Base-by-base conservation (phyloP, 2,888 invertebrate species). In the Dynastes grantii region DNA sequence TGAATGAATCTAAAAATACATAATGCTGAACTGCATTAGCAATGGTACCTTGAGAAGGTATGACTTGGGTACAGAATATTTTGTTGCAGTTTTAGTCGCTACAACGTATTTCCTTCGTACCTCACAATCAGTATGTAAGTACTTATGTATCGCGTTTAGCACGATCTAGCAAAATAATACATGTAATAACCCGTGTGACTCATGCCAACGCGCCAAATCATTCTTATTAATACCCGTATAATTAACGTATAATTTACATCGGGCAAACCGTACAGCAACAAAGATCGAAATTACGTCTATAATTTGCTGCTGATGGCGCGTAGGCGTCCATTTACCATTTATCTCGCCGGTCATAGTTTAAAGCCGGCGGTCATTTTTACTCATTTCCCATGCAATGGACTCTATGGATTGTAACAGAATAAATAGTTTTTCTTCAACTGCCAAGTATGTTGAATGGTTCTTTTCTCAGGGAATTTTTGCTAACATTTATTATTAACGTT, bases 161-260 rank as follows among this genome's bases (percentile, higher is more conserved):
- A 8, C 11, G 11, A 8, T 45, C 45, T 45, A 45, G 45, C 45
- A 45, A 11, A 45, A 45, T 45, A 45, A 45, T 11, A 11, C 9
- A 45, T 45, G 11, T 58, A 22, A 58, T 58, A 58, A 58, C 55
- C 22, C 55, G n/a, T 58, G 70, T 70, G 70, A 70, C 29, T 70
- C 70, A 58, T 58, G 2, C 55, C 55, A 58, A 58, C 22, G 49
- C 53, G 53, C 70, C 13, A 70, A 70, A 70, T 70, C 70, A 70
- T 70, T 53, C 51, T 70, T 70, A 70, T 70, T 70, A 70, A 70
- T 70, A 70, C 13, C 53, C 70, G 32, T 53, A 70, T 55, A 70
- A 70, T 70, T 70, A 70, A 53, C 53, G 70, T 53, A 58, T 58
- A 70, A 70, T 53, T 70, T 70, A 70, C 53, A 70, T 49, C 70